Conservation (phyloP, 2,888 invertebrate species). For the Eupeodes latifasciatus region DNA sequence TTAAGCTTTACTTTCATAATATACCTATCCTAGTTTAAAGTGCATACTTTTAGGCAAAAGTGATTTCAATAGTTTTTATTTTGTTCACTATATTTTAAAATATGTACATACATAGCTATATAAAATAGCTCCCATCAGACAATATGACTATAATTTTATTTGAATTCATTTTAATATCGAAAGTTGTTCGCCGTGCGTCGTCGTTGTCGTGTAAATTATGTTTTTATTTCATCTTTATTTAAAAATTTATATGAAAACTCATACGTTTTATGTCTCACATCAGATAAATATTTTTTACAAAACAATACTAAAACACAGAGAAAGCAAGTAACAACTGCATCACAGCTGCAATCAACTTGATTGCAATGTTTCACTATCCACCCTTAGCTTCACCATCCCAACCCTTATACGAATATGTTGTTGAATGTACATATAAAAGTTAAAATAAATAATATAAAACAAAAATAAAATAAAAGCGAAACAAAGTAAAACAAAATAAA, state of each 20-base stretch:
- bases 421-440: not conserved
- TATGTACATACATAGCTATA: no score
- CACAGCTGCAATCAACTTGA: slow-evolving; percentile 16
- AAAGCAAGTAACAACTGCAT: not conserved
- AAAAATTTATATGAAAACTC: no score
- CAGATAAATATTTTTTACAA: not conserved
- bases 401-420: not conserved
- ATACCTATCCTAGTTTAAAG: no score
- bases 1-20: no score
- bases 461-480: not conserved
- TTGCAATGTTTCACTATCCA: slow-evolving; percentile 24
- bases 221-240: not conserved
- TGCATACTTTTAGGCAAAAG: no score
- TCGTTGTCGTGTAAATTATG: not conserved
- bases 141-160: not conserved
- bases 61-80: no score
- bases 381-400: not conserved
- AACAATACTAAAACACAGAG: not conserved
- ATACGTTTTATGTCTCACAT: no score
- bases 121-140: no score
- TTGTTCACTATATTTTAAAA: no score
- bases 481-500: slow-evolving; percentile 9
- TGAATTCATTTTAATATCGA: not conserved
- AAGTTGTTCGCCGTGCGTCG: no score
- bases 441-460: slow-evolving; percentile 16